These are phyloP conservation scores for Momotus momota DNA, from an alignment of 2,797 vertebrate species.

Conservation along the genomic window DNA sequence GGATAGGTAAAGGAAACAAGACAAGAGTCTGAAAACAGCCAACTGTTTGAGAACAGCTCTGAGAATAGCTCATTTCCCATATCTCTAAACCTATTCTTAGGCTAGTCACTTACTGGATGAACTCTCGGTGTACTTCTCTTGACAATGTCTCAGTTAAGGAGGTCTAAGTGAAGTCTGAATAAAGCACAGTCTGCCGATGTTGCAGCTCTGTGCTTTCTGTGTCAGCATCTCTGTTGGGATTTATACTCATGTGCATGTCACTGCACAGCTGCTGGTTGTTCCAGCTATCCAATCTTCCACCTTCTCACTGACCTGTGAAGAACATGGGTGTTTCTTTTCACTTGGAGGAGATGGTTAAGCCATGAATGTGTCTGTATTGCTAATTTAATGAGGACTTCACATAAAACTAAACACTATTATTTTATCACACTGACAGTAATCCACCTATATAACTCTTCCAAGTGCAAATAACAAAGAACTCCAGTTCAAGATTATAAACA, in stretches of 20 bases:
- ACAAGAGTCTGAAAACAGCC: not conserved
- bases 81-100: constrained; percentile 18
- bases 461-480: not conserved
- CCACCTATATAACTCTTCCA: not conserved
- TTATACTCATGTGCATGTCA: not conserved
- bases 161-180: not conserved
- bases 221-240: not conserved
- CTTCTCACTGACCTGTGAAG: not conserved
- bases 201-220: not conserved
- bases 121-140: not conserved
- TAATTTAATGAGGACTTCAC: not conserved
- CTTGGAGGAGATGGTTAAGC: not conserved
- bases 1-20: not conserved
- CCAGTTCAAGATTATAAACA: not conserved
- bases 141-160: not conserved
- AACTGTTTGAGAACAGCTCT: not conserved
- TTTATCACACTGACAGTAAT: not conserved
- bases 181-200: not conserved
- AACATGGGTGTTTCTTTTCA: not conserved
- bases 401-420: not conserved
- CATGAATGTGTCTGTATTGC: not conserved
- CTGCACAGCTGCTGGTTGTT: not conserved
- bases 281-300: not conserved
- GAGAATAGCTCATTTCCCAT: not conserved
- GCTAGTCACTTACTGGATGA: not conserved